Percentiles rank a stretch among this genome's conserved stretches.
phyloP scores from a whole-genome alignment of 2,888 invertebrate genomes.

The Amphipoea oculea region DNA sequence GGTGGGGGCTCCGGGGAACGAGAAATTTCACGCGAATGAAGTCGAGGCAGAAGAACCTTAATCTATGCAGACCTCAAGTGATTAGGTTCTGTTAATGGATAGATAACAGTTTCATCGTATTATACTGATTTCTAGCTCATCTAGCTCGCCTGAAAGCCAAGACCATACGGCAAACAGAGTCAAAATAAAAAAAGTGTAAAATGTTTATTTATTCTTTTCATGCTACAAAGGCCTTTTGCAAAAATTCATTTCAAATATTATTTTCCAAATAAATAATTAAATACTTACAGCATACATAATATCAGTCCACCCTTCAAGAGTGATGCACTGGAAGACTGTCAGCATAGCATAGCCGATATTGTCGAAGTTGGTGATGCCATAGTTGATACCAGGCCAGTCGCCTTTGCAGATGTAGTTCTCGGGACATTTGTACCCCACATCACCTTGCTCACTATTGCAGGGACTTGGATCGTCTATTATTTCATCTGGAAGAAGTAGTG shows the following conservation, averaged over 20 bases:
- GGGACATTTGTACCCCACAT: constrained; percentile 92
- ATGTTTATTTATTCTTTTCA: background rate
- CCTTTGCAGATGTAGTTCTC: constrained; percentile 89
- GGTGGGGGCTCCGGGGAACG: background rate
- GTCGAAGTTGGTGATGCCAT: constrained; percentile 99
- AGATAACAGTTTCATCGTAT: background rate
- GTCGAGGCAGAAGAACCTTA: background rate
- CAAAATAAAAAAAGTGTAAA: background rate
- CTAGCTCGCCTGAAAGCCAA: background rate
- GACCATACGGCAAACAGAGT: background rate
- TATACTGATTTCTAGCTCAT: background rate
- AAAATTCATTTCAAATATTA: background rate
- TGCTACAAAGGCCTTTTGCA: background rate
- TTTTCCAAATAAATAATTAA: background rate
- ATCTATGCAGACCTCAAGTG: background rate
- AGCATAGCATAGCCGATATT: constrained; percentile 99
- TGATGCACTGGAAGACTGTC: constrained; percentile 99
- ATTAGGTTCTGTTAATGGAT: background rate
- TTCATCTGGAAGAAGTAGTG: constrained; percentile 67
- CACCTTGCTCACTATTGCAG: constrained; percentile 91
- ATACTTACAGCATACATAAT: constrained; percentile 97
- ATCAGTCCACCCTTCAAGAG: constrained; percentile 99
- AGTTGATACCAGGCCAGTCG: constrained; percentile 95
- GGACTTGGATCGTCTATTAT: constrained; percentile 74
- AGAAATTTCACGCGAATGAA: background rate